These are phyloP conservation scores for Drosophila flavopinicola DNA, from an alignment of 2,888 invertebrate species.

Conservation along the genomic window DNA sequence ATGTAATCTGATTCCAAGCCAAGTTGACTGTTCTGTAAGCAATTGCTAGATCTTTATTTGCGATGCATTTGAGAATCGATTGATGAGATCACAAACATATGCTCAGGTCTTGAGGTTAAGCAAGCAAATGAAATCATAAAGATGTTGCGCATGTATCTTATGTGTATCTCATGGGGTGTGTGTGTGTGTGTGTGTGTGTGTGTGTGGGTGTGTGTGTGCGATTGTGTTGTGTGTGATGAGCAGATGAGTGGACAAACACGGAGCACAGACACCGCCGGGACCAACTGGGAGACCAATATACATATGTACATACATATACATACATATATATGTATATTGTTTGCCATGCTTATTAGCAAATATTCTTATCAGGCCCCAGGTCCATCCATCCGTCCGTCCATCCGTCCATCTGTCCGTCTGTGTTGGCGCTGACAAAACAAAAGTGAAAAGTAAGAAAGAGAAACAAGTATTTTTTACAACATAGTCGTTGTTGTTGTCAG, in stretches of 20 bases:
- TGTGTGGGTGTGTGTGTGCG: neutral
- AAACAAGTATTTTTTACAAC: slow-evolving; percentile 14
- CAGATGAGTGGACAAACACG: slow-evolving; percentile 57
- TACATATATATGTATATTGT: slow-evolving; percentile 33
- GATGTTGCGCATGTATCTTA: slow-evolving; percentile 45
- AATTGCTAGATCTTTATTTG: neutral
- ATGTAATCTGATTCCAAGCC: too few relatives aligned
- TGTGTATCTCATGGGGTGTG: too few relatives aligned
- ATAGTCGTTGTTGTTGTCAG: slow-evolving; percentile 11
- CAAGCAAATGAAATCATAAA: slow-evolving; percentile 45
- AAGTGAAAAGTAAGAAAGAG: slow-evolving; percentile 38
- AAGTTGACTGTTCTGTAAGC: neutral
- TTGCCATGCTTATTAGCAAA: slow-evolving; percentile 76
- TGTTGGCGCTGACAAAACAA: slow-evolving; percentile 73
- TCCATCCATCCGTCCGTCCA: slow-evolving; percentile 12
- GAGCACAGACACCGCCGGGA: slow-evolving; percentile 14
- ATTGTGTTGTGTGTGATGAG: slow-evolving; percentile 23
- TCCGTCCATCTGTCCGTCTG: slow-evolving; percentile 45
- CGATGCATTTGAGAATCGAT: neutral
- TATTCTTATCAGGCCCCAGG: slow-evolving; percentile 68
- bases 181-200: neutral
- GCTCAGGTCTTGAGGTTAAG: slow-evolving; percentile 5
- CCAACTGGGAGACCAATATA: neutral
- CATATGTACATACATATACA: neutral
- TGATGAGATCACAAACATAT: slow-evolving; percentile 26